Conservation (phyloP, 2,113 vertebrate species). For the Pholis gunnellus region DNA sequence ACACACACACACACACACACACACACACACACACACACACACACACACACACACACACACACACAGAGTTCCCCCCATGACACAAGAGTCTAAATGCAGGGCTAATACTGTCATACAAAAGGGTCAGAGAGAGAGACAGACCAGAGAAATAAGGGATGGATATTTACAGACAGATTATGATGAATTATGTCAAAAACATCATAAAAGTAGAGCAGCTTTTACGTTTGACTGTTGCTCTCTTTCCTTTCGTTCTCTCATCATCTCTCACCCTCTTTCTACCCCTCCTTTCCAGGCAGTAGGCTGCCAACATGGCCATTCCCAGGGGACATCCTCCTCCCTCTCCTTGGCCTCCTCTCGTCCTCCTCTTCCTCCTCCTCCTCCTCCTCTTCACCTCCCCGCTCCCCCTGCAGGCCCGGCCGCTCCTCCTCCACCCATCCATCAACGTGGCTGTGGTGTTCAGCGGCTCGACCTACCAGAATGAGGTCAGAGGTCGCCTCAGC, state of each 20-base stretch:
- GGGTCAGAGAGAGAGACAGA: conserved; percentile 49
- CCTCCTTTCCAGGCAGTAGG: conserved; percentile 76
- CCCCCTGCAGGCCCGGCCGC: conserved; percentile 75
- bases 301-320: conserved; percentile 82
- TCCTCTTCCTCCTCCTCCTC: conserved; percentile 74
- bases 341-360: conserved; percentile 66
- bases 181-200: conserved; percentile 69
- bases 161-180: conserved; percentile 57
- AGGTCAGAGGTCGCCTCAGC: conserved; percentile 90
- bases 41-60: conserved; percentile 30
- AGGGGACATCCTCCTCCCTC: conserved; percentile 64
- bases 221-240: conserved; percentile 53
- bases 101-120: conserved; percentile 64
- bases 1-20: conserved; percentile 14
- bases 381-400: conserved; percentile 50
- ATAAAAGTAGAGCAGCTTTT: conserved; percentile 55
- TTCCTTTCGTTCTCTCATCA: conserved; percentile 17
- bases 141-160: conserved; percentile 39
- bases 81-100: conserved; percentile 52
- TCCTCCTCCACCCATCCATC: conserved; percentile 80
- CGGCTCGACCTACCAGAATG: conserved; percentile 87
- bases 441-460: conserved; percentile 92
- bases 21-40: conserved; percentile 17
- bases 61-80: conserved; percentile 26
- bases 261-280: not conserved